Conservation (phyloP, 2,113 vertebrate species). For the Aix galericulata region DNA sequence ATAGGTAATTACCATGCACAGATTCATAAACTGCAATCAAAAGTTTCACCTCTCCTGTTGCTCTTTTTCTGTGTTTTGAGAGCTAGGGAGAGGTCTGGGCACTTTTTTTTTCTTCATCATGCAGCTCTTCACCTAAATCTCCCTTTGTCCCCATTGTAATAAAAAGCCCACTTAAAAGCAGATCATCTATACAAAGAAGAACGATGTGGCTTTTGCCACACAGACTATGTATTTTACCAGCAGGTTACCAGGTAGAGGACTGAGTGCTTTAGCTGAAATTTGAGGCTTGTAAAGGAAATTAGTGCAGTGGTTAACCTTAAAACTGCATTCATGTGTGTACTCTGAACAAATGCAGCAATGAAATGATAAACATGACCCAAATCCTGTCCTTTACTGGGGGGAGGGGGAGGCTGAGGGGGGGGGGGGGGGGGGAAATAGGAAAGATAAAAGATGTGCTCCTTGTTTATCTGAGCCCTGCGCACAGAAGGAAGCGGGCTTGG, state of each 20-base stretch:
- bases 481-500: not conserved
- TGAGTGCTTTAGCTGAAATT: slow-evolving; percentile 18
- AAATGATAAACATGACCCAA: slow-evolving; percentile 52
- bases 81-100: not conserved
- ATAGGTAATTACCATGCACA: not conserved
- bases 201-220: not conserved
- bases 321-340: slow-evolving; percentile 3
- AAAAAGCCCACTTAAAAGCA: not conserved
- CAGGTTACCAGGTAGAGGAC: slow-evolving; percentile 41
- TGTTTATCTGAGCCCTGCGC: not conserved
- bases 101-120: not conserved
- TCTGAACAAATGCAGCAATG: slow-evolving; percentile 20
- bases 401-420: not conserved
- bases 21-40: not conserved
- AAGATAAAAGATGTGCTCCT: not conserved
- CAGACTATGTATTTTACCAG: not conserved
- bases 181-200: not conserved
- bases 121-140: not conserved
- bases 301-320: slow-evolving; percentile 46
- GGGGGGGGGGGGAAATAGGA: too few species aligned
- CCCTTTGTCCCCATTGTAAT: not conserved
- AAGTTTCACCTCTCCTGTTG: not conserved
- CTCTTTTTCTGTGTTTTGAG: not conserved
- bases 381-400: not conserved
- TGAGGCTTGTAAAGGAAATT: slow-evolving; percentile 1